Evolutionary conservation across 2,888 invertebrate genomes (phyloP).

Genomic region (Leptopilina syphax): DNA sequence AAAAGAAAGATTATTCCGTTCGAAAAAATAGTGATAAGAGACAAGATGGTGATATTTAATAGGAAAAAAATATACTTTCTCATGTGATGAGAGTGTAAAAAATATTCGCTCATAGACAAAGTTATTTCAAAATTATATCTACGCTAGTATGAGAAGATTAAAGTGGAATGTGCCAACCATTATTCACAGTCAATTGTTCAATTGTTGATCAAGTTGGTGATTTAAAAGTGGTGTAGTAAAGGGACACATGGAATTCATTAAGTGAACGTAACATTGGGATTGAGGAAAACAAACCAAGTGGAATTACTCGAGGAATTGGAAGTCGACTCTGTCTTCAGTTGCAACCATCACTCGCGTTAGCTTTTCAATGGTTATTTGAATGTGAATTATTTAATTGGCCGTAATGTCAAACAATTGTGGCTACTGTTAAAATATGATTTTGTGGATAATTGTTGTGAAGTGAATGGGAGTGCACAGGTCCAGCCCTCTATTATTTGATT

Average conservation of each 20-base stretch:
- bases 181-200: conserved; percentile 20
- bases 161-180: not conserved
- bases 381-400: conserved; percentile 9
- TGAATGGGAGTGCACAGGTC: conserved; percentile 54
- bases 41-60: conserved; percentile 44
- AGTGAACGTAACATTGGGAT: conserved; percentile 55
- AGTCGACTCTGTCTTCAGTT: conserved; percentile 46
- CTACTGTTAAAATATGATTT: conserved; percentile 29
- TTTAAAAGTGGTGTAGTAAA: conserved; percentile 46
- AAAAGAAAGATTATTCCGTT: conserved; percentile 68
- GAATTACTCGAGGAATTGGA: conserved; percentile 70
- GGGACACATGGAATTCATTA: conserved; percentile 46
- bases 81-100: no score
- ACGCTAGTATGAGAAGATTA: not conserved
- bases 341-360: not conserved
- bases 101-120: not conserved
- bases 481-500: conserved; percentile 49
- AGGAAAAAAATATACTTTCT: not conserved
- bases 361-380: not conserved
- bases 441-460: conserved; percentile 50
- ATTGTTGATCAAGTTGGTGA: conserved; percentile 46
- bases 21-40: conserved; percentile 45
- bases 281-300: conserved; percentile 56
- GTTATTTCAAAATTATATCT: conserved; percentile 24
- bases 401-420: conserved; percentile 1